Percentiles rank a stretch among this genome's conserved stretches.
Evolutionary conservation across 2,888 invertebrate species (phyloP).

Genomic region (Megalurothrips usitatus): DNA sequence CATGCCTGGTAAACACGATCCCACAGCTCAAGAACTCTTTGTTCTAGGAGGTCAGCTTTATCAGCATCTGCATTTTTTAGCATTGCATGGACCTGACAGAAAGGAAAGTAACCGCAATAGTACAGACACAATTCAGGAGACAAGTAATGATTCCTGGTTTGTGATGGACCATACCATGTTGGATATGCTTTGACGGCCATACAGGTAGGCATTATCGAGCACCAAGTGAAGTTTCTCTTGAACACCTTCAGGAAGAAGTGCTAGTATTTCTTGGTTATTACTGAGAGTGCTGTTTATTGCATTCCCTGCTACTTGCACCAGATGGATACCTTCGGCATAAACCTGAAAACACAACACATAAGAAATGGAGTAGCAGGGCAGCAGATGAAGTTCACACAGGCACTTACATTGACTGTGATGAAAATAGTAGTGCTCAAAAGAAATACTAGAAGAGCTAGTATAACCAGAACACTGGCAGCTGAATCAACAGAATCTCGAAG

Average conservation of each 20-base stretch:
- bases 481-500: slow-evolving; percentile 77
- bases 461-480: slow-evolving; percentile 79
- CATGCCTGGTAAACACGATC: slow-evolving; percentile 90
- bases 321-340: slow-evolving; percentile 89
- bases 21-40: slow-evolving; percentile 87
- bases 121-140: no score
- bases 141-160: no score
- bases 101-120: no score
- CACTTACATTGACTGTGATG: slow-evolving; percentile 70
- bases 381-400: background rate
- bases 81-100: slow-evolving; percentile 63
- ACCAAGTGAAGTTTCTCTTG: slow-evolving; percentile 83
- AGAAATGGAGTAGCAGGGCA: background rate
- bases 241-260: slow-evolving; percentile 78
- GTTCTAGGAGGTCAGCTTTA: slow-evolving; percentile 77
- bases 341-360: slow-evolving; percentile 54
- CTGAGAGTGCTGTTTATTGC: slow-evolving; percentile 83
- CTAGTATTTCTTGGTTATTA: slow-evolving; percentile 77
- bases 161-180: slow-evolving; percentile 60
- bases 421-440: slow-evolving; percentile 75
- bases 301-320: slow-evolving; percentile 83
- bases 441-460: slow-evolving; percentile 76
- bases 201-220: slow-evolving; percentile 87
- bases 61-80: slow-evolving; percentile 74
- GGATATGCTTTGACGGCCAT: slow-evolving; percentile 86